A percentile compares a stretch with the other conserved stretches of the same genome.
Evolutionary conservation across 2,113 vertebrate genomes (phyloP).

Genomic region (Nipponia nippon): DNA sequence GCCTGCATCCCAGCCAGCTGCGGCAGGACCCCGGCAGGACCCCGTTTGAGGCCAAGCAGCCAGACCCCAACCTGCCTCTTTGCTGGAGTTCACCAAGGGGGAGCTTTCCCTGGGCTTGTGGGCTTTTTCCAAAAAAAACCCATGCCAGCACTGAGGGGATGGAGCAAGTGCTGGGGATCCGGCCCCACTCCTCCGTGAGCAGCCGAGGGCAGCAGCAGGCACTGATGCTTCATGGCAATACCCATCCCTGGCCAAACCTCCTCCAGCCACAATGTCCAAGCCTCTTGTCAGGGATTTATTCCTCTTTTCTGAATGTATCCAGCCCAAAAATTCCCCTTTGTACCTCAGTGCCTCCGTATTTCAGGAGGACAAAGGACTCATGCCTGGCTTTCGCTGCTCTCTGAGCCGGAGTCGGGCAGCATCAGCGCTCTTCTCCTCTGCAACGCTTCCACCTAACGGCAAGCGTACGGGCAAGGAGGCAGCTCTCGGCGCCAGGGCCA

Average conservation of each 20-base stretch:
- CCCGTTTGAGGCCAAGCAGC: accelerated
- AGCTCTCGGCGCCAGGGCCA: neutral
- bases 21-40: neutral
- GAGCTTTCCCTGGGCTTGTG: neutral
- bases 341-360: neutral
- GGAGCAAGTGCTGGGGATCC: accelerated
- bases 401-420: accelerated
- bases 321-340: neutral
- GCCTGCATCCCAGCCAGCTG: neutral
- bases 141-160: accelerated
- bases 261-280: neutral
- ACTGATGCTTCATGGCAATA: accelerated
- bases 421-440: neutral
- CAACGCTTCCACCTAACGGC: constrained; percentile 62
- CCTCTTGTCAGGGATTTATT: neutral
- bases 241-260: neutral
- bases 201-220: neutral
- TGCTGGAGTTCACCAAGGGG: neutral
- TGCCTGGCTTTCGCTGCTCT: accelerated
- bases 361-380: neutral
- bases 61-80: neutral
- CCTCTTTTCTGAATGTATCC: neutral
- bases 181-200: accelerated
- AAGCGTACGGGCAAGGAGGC: neutral
- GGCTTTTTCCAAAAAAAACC: neutral